Evolutionary conservation across 1,140 invertebrate genomes (phyloP).

Genomic region (Aphelenchoides avenae): DNA sequence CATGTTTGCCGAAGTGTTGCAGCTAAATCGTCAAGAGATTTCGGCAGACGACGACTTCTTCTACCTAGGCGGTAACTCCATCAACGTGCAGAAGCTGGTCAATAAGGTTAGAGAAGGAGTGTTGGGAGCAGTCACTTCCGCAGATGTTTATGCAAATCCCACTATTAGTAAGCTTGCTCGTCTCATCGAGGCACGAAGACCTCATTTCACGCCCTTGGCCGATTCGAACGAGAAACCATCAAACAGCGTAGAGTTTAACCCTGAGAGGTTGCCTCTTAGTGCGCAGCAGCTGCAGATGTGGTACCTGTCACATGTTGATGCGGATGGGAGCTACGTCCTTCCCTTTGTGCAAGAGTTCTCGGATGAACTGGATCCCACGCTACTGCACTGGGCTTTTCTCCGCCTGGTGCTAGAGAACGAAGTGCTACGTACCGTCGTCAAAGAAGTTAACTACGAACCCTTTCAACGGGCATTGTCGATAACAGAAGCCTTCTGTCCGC

Average conservation of each 20-base stretch:
- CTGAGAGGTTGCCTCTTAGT: slow-evolving; percentile 1
- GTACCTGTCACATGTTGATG: slow-evolving; percentile 7
- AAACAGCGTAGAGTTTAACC: not conserved
- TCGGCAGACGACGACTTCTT: slow-evolving; percentile 20
- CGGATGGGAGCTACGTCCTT: not conserved
- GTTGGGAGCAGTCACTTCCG: not conserved
- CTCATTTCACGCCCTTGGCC: not conserved
- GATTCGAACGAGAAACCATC: not conserved
- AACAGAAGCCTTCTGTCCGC: slow-evolving; percentile 3
- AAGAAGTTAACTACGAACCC: not conserved
- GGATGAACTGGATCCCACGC: not conserved
- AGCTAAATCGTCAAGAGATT: not conserved
- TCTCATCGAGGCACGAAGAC: no score
- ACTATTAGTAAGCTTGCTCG: no score
- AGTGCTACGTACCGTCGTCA: not conserved
- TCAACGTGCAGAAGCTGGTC: slow-evolving; percentile 6
- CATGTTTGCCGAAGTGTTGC: slow-evolving; percentile 9
- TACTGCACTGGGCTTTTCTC: not conserved
- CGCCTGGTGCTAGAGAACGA: not conserved
- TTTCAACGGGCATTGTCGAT: slow-evolving; percentile 9
- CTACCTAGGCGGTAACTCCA: slow-evolving; percentile 28
- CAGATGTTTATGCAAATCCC: not conserved
- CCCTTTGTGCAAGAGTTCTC: slow-evolving; percentile 5
- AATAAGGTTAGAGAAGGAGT: not conserved
- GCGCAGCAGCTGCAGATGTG: slow-evolving; percentile 24